A percentile compares a stretch with the other conserved stretches of the same genome.
These are phyloP conservation scores for Drosophila pseudoobscura DNA, from an alignment of 1,140 invertebrate species.

Conservation along the genomic window DNA sequence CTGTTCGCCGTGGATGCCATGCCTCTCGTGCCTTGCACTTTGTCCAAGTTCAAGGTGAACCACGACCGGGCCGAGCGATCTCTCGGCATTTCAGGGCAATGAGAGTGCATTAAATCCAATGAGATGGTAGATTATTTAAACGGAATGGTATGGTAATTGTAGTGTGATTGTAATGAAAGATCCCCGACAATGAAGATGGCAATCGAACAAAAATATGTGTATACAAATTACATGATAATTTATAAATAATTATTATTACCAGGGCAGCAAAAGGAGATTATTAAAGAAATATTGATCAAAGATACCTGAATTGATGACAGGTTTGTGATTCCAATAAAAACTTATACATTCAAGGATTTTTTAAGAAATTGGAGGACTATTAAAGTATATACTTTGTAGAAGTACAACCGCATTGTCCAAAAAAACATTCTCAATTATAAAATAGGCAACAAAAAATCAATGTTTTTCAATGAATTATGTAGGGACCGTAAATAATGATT, in stretches of 20 bases:
- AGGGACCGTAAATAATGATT: too few relatives aligned
- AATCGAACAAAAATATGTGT: background rate
- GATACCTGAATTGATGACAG: too few relatives aligned
- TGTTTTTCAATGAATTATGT: too few relatives aligned
- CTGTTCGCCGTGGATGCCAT: conserved; percentile 13
- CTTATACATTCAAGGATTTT: too few relatives aligned
- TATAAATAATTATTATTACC: too few relatives aligned
- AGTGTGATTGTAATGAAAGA: conserved; percentile 18
- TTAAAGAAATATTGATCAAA: background rate
- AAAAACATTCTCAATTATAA: too few relatives aligned
- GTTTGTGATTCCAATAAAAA: too few relatives aligned
- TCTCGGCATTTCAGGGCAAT: conserved; percentile 37
- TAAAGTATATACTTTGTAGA: too few relatives aligned
- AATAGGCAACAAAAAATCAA: too few relatives aligned
- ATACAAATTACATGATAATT: background rate
- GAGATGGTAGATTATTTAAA: conserved; percentile 23
- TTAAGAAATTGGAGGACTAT: too few relatives aligned
- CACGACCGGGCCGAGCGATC: background rate
- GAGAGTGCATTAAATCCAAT: conserved; percentile 47
- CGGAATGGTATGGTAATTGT: conserved; percentile 23
- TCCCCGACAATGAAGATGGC: background rate
- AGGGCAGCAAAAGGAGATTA: background rate
- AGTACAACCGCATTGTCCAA: too few relatives aligned
- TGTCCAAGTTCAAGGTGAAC: conserved; percentile 65
- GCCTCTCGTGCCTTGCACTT: conserved; percentile 39